phyloP scores from a whole-genome alignment of 2,888 invertebrate species.

The Clitarchus hookeri region DNA sequence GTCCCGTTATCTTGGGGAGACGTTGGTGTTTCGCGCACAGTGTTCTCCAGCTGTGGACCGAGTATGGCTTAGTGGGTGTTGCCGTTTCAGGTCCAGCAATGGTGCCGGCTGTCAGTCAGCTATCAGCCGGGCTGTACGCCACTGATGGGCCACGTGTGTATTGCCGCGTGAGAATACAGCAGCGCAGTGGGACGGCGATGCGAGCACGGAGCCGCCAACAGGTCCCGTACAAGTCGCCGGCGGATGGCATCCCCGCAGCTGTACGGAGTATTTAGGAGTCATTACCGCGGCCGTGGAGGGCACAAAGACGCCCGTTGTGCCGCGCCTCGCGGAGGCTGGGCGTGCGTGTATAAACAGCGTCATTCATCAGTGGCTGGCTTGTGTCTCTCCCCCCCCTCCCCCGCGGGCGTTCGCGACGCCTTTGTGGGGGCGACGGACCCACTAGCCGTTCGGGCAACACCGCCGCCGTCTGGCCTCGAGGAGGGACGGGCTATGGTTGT shows the following conservation, averaged over 20 bases:
- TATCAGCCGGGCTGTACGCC: no score
- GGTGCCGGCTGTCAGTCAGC: no score
- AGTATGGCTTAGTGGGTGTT: no score
- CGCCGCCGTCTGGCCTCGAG: background rate
- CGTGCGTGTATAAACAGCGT: constrained; percentile 9
- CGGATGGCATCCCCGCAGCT: no score
- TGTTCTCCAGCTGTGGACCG: no score
- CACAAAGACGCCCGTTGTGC: background rate
- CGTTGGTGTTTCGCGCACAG: no score
- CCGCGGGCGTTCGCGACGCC: no score
- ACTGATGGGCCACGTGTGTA: no score
- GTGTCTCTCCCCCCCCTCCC: background rate
- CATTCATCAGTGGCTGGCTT: constrained; percentile 6
- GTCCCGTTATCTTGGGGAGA: no score
- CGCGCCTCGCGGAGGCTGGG: background rate
- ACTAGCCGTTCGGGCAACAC: background rate
- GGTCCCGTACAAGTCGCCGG: background rate
- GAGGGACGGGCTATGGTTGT: background rate
- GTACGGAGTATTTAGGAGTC: background rate
- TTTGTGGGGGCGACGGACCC: background rate
- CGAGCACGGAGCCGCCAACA: background rate
- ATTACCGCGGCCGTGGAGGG: background rate
- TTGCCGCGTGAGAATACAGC: no score
- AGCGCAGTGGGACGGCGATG: background rate
- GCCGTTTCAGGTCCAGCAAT: no score